Evolutionary conservation across 2,797 vertebrate genomes (phyloP), one percentile per base, ranked within the genome.

Genomic region (Ctenosaura bakeri): DNA sequence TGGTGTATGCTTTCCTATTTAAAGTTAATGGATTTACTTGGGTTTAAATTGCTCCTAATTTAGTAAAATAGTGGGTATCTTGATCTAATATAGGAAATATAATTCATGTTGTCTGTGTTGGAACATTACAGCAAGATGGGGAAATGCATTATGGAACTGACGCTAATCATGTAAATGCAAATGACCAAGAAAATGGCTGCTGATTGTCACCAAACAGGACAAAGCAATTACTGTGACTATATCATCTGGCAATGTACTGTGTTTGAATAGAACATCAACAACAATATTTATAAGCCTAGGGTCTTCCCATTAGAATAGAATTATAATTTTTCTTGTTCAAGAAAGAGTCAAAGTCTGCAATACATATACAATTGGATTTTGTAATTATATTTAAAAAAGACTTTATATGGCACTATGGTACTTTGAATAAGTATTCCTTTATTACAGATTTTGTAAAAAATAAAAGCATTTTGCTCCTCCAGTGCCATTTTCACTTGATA

Each of bases 391-490:
- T 16, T 59, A 93, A 93, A 88, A 74, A 90, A 80, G 52, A 80
- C 56, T 56, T 78, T 90, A 85, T 64, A 86, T 86, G 62, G n/a
- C 69, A 80, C 10, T n/a, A 13, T 42, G 35, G 18, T 82, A 91
- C 92, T 74, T 6, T 81, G 88, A 85, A 87, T 89, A 73, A 20
- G 22, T 94, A 94, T 92, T 94, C 92, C 83, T 92, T 95, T 94
- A 46, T 95, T 90, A 92, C 88, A 94, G 93, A 91, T 94, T 96
- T 87, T 90, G n/a, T 83, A 84, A 90, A 90, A 94, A 97, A 97
- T 97, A 97, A 97, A 97, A 94, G 77, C 83, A 94, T 92, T 95
- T 95, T 96, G 35, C 24, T 54, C 46, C 9, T 78, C 18, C 50
- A 77, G 46, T 69, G 46, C 56, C 26, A 54, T 32, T 83, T 62